phyloP scores from a whole-genome alignment of 2,113 vertebrate genomes.

The Chaetorhynchus papuensis region DNA sequence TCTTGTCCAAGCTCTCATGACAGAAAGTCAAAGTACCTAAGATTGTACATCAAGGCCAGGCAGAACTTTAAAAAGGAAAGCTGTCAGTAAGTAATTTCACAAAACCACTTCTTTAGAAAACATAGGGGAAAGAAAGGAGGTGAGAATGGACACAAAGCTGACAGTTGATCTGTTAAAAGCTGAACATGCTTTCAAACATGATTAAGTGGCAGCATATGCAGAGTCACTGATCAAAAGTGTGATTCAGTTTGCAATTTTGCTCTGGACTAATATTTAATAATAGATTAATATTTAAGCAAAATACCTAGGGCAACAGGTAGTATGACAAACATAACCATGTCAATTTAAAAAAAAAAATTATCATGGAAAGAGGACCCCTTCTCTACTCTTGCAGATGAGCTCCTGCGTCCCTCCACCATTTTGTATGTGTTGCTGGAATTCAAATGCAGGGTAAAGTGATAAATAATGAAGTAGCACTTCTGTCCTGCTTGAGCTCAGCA shows the following conservation, averaged over 20 bases:
- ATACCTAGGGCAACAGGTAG: not conserved
- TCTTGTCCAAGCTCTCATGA: not conserved
- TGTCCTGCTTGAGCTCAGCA: not conserved
- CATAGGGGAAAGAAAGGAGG: not conserved
- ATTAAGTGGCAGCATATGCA: not conserved
- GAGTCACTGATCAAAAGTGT: not conserved
- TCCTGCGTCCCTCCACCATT: not conserved
- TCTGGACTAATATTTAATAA: conserved; percentile 2
- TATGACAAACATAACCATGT: not conserved
- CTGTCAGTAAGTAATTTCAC: not conserved
- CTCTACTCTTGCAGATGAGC: not conserved
- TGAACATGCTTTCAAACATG: not conserved
- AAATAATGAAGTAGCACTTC: not conserved
- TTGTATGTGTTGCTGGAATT: not conserved
- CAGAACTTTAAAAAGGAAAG: not conserved
- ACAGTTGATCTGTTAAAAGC: not conserved
- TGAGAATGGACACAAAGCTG: not conserved
- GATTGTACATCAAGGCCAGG: not conserved
- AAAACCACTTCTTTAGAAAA: not conserved
- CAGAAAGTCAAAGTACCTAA: not conserved
- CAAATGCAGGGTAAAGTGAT: not conserved
- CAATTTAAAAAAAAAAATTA: not conserved
- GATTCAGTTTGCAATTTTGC: not conserved
- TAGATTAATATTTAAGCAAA: not conserved
- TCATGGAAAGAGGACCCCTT: not conserved